A percentile compares a stretch with the other conserved stretches of the same genome.
These are phyloP conservation scores for Leptinotarsa rubiginosa DNA, from an alignment of 2,888 invertebrate species.

Conservation along the genomic window DNA sequence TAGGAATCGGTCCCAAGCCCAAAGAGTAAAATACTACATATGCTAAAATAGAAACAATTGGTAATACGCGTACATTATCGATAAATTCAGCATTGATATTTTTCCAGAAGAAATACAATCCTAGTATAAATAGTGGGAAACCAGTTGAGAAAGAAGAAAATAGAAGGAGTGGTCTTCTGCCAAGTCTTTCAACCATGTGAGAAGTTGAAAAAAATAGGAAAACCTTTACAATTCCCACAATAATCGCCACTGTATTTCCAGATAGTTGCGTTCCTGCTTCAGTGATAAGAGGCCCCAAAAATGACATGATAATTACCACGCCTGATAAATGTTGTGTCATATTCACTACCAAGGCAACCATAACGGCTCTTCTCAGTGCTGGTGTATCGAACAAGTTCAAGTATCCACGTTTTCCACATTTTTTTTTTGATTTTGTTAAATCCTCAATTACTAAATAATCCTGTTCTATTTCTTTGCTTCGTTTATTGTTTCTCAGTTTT, in stretches of 20 bases:
- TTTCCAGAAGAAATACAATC: slow-evolving; percentile 73
- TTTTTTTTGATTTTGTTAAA: slow-evolving; percentile 70
- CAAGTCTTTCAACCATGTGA: slow-evolving; percentile 78
- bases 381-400: slow-evolving; percentile 24
- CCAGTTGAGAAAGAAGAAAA: slow-evolving; percentile 15
- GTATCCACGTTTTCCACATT: background rate
- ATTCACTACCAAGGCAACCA: slow-evolving; percentile 80
- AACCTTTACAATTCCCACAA: slow-evolving; percentile 82
- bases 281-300: slow-evolving; percentile 76
- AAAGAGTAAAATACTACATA: slow-evolving; percentile 22
- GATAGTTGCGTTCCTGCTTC: slow-evolving; percentile 74
- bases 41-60: slow-evolving; percentile 69
- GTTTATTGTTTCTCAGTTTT: slow-evolving; percentile 27
- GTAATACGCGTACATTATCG: slow-evolving; percentile 73
- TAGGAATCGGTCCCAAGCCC: slow-evolving; percentile 31
- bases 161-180: slow-evolving; percentile 76
- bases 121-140: slow-evolving; percentile 70
- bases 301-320: slow-evolving; percentile 82
- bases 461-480: slow-evolving; percentile 1
- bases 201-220: slow-evolving; percentile 76
- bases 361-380: slow-evolving; percentile 68
- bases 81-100: slow-evolving; percentile 51
- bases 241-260: slow-evolving; percentile 76
- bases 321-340: slow-evolving; percentile 84
- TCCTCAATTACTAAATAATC: slow-evolving; percentile 63